Conservation (phyloP, 2,113 vertebrate species). For the Myxocyprinus asiaticus region DNA sequence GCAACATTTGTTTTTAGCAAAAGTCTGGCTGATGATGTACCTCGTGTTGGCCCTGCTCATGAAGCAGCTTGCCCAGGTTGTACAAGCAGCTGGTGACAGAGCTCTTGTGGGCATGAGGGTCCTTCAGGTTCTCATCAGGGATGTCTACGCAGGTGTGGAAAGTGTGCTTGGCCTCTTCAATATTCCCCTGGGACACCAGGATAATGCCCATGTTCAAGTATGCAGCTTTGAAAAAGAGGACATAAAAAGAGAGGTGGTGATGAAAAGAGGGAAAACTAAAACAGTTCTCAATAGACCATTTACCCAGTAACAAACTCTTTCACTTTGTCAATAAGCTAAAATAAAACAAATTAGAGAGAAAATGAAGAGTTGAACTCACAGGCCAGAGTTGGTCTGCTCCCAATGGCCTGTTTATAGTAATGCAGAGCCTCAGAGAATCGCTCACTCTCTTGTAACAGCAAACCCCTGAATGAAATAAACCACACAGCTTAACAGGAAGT, state of each 20-base stretch:
- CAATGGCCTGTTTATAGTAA: slow-evolving; percentile 97
- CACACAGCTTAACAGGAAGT: background rate
- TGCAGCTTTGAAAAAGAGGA: slow-evolving; percentile 76
- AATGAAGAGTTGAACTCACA: slow-evolving; percentile 83
- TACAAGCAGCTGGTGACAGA: slow-evolving; percentile 98
- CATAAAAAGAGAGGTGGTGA: background rate
- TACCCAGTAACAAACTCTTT: background rate
- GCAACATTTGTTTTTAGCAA: too few species aligned
- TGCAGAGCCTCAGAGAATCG: slow-evolving; percentile 93
- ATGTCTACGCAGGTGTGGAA: slow-evolving; percentile 96
- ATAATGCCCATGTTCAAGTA: slow-evolving; percentile 99
- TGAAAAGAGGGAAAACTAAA: background rate
- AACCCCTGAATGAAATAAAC: slow-evolving; percentile 77
- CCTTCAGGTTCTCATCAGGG: slow-evolving; percentile 97
- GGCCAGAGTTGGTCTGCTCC: slow-evolving; percentile 95
- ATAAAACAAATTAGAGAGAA: background rate
- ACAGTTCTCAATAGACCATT: background rate
- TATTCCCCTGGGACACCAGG: slow-evolving; percentile 94
- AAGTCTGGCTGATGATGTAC: slow-evolving; percentile 60
- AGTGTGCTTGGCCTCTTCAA: slow-evolving; percentile 89
- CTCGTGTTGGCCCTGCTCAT: slow-evolving; percentile 95
- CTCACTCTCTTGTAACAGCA: slow-evolving; percentile 96
- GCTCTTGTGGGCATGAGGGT: slow-evolving; percentile 96
- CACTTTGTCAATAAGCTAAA: background rate
- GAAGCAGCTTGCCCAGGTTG: slow-evolving; percentile 95